Evolutionary conservation across 2,797 vertebrate genomes (phyloP).

Genomic region (Ceyx erithaca): DNA sequence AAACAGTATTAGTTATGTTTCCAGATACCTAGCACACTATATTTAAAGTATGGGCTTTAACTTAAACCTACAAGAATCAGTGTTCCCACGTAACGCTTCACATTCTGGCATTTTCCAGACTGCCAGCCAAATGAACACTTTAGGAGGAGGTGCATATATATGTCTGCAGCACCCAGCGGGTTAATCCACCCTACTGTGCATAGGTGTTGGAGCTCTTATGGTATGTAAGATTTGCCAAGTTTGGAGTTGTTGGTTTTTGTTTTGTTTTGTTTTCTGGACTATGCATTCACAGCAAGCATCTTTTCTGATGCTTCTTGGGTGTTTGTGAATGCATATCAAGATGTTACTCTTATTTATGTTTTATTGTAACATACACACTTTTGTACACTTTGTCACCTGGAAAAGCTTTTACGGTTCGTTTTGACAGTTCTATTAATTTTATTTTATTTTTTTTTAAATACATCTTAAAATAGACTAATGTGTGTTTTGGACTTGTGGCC

Average conservation of each 20-base stretch:
- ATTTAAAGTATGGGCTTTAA: background rate
- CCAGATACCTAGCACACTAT: background rate
- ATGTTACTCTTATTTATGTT: conserved; percentile 1
- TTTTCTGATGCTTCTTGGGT: conserved; percentile 15
- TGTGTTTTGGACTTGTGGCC: background rate
- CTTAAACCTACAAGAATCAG: conserved; percentile 58
- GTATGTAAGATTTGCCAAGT: conserved; percentile 74
- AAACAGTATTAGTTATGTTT: background rate
- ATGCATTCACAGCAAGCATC: conserved; percentile 47
- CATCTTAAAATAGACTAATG: background rate
- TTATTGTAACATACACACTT: background rate
- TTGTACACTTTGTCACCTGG: conserved; percentile 19
- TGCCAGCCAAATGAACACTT: conserved; percentile 78
- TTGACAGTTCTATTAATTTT: background rate
- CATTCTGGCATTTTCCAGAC: conserved; percentile 79
- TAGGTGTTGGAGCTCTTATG: conserved; percentile 78
- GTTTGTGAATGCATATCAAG: conserved; percentile 16
- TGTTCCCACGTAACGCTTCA: conserved; percentile 73
- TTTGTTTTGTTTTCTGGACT: background rate
- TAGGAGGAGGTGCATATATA: conserved; percentile 75
- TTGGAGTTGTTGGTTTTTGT: conserved; percentile 47
- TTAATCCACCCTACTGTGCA: conserved; percentile 76
- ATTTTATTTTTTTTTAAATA: background rate
- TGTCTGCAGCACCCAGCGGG: conserved; percentile 72
- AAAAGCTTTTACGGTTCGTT: conserved; percentile 23